Evolutionary conservation across 2,888 invertebrate species (phyloP).

Genomic region (Microctonus hyperodae): DNA sequence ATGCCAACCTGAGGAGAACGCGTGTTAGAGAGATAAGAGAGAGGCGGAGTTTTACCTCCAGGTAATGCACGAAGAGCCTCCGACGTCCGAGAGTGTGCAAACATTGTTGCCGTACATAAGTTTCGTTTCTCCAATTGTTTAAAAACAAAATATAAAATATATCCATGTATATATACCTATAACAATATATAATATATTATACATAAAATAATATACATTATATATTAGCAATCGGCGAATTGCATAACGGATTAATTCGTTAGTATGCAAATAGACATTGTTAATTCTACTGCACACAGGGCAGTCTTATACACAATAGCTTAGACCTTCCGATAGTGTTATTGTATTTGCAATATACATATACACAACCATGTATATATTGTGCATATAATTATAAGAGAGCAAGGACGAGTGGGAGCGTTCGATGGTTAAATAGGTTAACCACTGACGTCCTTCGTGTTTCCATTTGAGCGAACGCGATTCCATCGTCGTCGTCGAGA

Average conservation of each 20-base stretch:
- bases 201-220: too few relatives aligned
- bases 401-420: slow-evolving; percentile 30
- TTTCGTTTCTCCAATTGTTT: slow-evolving; percentile 24
- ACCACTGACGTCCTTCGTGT: slow-evolving; percentile 32
- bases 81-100: slow-evolving; percentile 17
- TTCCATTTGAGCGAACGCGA: slow-evolving; percentile 25
- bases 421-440: slow-evolving; percentile 34
- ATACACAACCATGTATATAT: neutral
- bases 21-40: slow-evolving; percentile 19
- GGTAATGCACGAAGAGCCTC: slow-evolving; percentile 25
- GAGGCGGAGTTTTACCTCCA: slow-evolving; percentile 23
- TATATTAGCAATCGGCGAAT: too few relatives aligned
- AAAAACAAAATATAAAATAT: neutral
- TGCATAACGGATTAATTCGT: slow-evolving; percentile 13
- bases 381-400: slow-evolving; percentile 7
- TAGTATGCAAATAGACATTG: neutral
- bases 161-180: neutral
- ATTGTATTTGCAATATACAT: neutral
- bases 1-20: neutral
- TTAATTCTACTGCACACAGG: neutral
- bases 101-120: slow-evolving; percentile 12
- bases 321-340: neutral
- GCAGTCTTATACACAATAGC: neutral
- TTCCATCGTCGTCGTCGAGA: slow-evolving; percentile 15
- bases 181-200: neutral